These are phyloP conservation scores for Noctua fimbriata DNA, from an alignment of 2,888 invertebrate genomes.

Conservation along the genomic window DNA sequence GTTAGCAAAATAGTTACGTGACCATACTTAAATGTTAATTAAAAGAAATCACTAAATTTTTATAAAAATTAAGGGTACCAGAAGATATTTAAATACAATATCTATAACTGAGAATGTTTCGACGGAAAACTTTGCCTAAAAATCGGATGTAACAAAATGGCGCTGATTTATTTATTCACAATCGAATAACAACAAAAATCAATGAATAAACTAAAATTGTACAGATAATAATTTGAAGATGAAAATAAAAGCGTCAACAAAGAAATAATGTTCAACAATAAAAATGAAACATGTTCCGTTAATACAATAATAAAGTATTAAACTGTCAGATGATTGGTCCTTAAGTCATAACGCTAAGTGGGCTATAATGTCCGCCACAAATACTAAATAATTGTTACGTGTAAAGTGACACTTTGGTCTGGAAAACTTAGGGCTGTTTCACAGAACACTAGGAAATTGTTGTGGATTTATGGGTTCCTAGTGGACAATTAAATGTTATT, in stretches of 20 bases:
- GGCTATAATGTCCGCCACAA: slow-evolving; percentile 27
- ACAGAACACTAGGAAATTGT: neutral
- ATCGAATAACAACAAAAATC: neutral
- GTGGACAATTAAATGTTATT: neutral
- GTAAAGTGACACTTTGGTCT: slow-evolving; percentile 10
- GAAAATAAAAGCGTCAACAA: neutral
- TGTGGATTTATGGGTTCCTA: neutral
- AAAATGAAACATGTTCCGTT: slow-evolving; percentile 6
- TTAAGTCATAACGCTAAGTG: slow-evolving; percentile 38
- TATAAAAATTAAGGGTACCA: neutral
- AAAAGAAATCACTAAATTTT: neutral
- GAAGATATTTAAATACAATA: neutral
- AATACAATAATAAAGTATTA: slow-evolving; percentile 21
- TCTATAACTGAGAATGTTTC: no score
- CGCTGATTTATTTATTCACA: neutral
- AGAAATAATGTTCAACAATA: neutral
- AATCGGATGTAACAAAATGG: neutral
- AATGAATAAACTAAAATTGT: neutral
- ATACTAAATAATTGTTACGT: slow-evolving; percentile 18
- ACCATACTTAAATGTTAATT: neutral
- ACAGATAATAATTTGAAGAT: neutral
- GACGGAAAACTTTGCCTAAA: neutral
- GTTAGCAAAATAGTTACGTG: neutral
- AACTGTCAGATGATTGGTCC: slow-evolving; percentile 28
- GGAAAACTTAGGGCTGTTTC: slow-evolving; percentile 1